Evolutionary conservation across 2,113 vertebrate species (phyloP).

Genomic region (Tachysurus vachellii): DNA sequence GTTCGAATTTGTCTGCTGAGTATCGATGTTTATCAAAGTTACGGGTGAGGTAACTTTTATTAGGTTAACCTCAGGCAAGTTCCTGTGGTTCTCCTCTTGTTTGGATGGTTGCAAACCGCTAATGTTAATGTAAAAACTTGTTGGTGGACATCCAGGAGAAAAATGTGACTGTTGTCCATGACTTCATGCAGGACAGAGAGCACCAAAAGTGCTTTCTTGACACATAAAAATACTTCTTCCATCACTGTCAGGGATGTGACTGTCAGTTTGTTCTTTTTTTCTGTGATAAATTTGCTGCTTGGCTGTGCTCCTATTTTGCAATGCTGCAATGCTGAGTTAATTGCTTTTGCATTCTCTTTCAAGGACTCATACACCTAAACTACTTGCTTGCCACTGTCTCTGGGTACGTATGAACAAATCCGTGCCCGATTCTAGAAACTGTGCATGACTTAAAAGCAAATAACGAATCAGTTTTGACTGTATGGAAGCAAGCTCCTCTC

Average conservation of each 20-base stretch:
- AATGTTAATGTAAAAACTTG: not conserved
- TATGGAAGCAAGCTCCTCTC: not conserved
- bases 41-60: conserved; percentile 1
- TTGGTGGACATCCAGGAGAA: not conserved
- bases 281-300: not conserved
- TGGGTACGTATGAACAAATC: not conserved
- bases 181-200: not conserved
- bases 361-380: not conserved
- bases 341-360: not conserved
- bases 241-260: not conserved
- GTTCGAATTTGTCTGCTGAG: not conserved
- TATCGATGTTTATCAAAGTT: not conserved
- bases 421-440: not conserved
- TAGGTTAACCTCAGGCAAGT: conserved; percentile 22
- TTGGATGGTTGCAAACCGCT: conserved; percentile 28
- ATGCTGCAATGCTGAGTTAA: too few relatives aligned
- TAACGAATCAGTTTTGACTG: not conserved
- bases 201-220: not conserved
- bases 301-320: not conserved
- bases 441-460: not conserved
- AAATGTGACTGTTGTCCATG: not conserved
- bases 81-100: not conserved
- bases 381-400: not conserved
- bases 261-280: not conserved
- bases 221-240: not conserved